phyloP scores from a whole-genome alignment of 2,113 vertebrate genomes.

The Rhombomys opimus region DNA sequence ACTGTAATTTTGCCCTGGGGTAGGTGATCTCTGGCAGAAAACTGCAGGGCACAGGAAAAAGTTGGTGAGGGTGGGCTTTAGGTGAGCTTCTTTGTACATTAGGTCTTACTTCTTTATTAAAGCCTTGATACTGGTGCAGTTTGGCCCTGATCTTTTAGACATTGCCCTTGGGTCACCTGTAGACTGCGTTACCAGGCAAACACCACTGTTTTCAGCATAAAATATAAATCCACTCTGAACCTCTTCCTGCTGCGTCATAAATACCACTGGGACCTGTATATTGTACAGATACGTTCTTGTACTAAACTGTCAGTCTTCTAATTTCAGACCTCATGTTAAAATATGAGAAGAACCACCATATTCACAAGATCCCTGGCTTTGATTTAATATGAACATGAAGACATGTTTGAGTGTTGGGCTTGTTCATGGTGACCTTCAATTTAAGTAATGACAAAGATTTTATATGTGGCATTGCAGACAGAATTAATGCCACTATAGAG shows the following conservation, averaged over 20 bases:
- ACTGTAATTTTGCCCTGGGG: conserved; percentile 96
- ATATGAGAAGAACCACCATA: not conserved
- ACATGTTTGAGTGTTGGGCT: not conserved
- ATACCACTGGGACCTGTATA: not conserved
- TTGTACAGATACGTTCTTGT: not conserved
- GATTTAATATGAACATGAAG: conserved; percentile 19
- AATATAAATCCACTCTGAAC: not conserved
- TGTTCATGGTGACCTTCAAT: not conserved
- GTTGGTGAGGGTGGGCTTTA: not conserved
- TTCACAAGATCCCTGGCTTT: not conserved
- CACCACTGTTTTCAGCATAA: not conserved
- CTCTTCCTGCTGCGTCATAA: not conserved
- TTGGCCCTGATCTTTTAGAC: conserved; percentile 31
- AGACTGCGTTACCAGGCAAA: not conserved
- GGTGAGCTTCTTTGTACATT: not conserved
- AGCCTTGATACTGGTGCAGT: not conserved
- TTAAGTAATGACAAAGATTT: conserved; percentile 17
- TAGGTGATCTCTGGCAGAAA: conserved; percentile 82
- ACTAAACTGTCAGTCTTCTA: not conserved
- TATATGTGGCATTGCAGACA: not conserved
- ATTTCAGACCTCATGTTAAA: not conserved
- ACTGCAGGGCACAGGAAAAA: not conserved
- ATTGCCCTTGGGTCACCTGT: not conserved
- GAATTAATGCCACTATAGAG: not conserved
- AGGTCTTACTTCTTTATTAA: conserved; percentile 30